phyloP scores from a whole-genome alignment of 2,797 vertebrate genomes.

The Ceyx erithaca region DNA sequence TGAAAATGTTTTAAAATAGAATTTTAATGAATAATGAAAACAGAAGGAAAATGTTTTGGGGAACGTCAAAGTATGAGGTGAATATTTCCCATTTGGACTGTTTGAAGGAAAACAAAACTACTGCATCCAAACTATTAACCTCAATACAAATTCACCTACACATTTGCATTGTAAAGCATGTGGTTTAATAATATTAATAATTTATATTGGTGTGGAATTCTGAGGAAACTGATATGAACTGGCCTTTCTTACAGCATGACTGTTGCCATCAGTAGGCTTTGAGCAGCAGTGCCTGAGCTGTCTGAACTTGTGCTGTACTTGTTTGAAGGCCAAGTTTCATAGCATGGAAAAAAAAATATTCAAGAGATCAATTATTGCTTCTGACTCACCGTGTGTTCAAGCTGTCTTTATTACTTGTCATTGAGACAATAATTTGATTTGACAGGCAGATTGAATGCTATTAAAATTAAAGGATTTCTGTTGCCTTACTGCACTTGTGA shows the following conservation, averaged over 20 bases:
- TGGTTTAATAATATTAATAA: background rate
- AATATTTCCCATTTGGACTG: background rate
- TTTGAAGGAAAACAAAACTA: background rate
- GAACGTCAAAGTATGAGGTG: background rate
- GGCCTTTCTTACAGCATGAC: background rate
- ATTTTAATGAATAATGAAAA: background rate
- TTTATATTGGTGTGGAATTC: background rate
- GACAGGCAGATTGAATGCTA: slow-evolving; percentile 57
- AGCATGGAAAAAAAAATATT: slow-evolving; percentile 26
- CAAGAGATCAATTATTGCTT: slow-evolving; percentile 43
- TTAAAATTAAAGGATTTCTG: slow-evolving; percentile 45
- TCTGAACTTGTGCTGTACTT: background rate
- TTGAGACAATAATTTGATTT: slow-evolving; percentile 59
- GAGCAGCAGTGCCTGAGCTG: background rate
- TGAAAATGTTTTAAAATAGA: background rate
- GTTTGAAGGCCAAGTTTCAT: background rate
- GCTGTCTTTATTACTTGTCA: slow-evolving; percentile 55
- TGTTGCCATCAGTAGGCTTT: background rate
- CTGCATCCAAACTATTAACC: background rate
- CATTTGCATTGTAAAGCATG: background rate
- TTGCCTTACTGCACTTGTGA: background rate
- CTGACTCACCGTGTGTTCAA: slow-evolving; percentile 3
- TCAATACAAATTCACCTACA: background rate
- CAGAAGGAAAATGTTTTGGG: background rate
- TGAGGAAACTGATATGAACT: background rate